Evolutionary conservation across 1,140 invertebrate genomes (phyloP), one percentile per base, ranked within the genome.

Genomic region (Magallana gigas): DNA sequence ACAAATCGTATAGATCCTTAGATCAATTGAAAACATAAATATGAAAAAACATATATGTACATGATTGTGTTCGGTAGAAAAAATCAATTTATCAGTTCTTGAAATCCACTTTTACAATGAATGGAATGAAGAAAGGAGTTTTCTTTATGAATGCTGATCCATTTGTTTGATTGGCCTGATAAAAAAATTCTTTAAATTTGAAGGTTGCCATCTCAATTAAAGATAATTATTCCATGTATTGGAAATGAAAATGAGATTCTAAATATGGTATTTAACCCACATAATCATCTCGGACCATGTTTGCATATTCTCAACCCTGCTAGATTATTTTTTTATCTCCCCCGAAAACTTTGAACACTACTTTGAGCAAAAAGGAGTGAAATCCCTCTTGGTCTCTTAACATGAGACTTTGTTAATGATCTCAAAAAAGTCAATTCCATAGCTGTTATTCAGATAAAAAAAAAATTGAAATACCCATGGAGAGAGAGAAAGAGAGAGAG

Each of bases 11-110:
- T 23, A 71, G 11, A 71, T 29, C 68, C 23, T 9, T 29, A 23
- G 29, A 71, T 71, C 68, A 71, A 71, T 71, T 71, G 68, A 71
- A 71, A 71, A 71, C 68, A 71, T 71, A 71, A 71, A 71, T 71
- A 71, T 71, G 11, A 11, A 71, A 18, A 29, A 29, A 23, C 29
- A 29, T 29, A 71, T 12, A 71, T 48, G 5, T 48, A 48, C 36
- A 48, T 48, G 68, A 23, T 71, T 71, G 36, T 23, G 11, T 14
- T 23, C 23, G 7, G 18, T 23, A 8, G 36, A 14, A 29, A 71
- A 71, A 71, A 71, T 71, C 68, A 71, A 71, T 48, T 48, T 48
- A 29, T 71, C 18, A 11, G 8, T 71, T 71, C 18, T 71, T 11
- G 11, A 11, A 71, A 29, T 71, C 68, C 12, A 11, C 36, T 18